Conservation (phyloP, 2,797 vertebrate genomes). For the Jordanella pulchra region DNA sequence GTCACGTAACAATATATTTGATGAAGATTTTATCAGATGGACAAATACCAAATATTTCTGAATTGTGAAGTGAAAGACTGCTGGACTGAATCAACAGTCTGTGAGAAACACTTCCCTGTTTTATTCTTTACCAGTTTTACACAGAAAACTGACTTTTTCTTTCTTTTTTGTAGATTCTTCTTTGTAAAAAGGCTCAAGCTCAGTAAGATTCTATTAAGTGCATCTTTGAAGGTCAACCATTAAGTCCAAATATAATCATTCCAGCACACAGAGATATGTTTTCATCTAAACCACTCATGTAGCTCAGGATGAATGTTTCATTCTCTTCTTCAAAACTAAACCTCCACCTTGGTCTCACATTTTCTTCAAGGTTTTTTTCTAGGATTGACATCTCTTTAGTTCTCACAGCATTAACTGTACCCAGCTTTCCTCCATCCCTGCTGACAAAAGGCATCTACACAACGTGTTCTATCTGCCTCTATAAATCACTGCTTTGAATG, state of each 20-base stretch:
- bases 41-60: neutral
- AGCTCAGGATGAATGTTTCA: neutral
- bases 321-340: neutral
- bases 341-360: no score
- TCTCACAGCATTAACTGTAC: no score
- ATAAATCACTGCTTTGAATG: no score
- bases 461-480: no score
- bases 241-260: neutral
- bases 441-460: no score
- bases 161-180: neutral
- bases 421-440: no score
- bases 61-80: neutral
- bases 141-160: no score
- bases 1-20: neutral
- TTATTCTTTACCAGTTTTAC: neutral
- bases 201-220: neutral
- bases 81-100: neutral
- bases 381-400: neutral
- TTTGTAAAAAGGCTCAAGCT: neutral
- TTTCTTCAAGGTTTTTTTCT: neutral
- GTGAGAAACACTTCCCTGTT: neutral
- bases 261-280: neutral
- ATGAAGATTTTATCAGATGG: neutral
- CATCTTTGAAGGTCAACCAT: neutral
- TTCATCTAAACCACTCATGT: conserved; percentile 1